These are phyloP conservation scores for Mythimna loreyi DNA, from an alignment of 2,888 invertebrate genomes.

Conservation along the genomic window DNA sequence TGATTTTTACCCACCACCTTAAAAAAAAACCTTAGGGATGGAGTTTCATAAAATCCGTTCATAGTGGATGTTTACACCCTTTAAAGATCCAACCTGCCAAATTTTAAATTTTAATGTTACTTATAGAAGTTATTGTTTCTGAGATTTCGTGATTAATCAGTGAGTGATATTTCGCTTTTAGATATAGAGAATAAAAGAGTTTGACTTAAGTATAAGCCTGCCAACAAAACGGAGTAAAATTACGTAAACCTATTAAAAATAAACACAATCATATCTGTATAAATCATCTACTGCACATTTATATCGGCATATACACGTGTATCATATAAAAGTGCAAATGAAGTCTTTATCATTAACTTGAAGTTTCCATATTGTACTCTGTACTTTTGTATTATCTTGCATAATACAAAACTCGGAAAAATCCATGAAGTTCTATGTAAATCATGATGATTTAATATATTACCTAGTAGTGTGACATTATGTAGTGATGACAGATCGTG, in stretches of 20 bases:
- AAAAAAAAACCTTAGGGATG: too few species aligned
- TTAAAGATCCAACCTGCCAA: too few species aligned
- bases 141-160: too few species aligned
- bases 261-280: conserved; percentile 7
- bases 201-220: too few species aligned
- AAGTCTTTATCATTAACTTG: background rate
- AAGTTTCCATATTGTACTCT: background rate
- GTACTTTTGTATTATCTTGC: too few species aligned
- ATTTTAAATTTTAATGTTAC: too few species aligned
- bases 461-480: background rate
- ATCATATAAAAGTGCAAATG: background rate
- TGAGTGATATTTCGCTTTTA: too few species aligned
- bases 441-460: conserved; percentile 15
- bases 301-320: conserved; percentile 24
- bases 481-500: conserved; percentile 22
- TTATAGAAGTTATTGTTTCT: too few species aligned
- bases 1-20: too few species aligned
- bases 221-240: background rate
- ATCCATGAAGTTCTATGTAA: conserved; percentile 11
- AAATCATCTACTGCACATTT: conserved; percentile 4
- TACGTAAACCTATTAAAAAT: background rate
- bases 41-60: too few species aligned
- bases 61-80: too few species aligned
- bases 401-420: conserved; percentile 16
- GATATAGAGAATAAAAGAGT: too few species aligned